Base-by-base conservation (phyloP, 1,140 invertebrate genomes). In the Diachasma alloeum region DNA sequence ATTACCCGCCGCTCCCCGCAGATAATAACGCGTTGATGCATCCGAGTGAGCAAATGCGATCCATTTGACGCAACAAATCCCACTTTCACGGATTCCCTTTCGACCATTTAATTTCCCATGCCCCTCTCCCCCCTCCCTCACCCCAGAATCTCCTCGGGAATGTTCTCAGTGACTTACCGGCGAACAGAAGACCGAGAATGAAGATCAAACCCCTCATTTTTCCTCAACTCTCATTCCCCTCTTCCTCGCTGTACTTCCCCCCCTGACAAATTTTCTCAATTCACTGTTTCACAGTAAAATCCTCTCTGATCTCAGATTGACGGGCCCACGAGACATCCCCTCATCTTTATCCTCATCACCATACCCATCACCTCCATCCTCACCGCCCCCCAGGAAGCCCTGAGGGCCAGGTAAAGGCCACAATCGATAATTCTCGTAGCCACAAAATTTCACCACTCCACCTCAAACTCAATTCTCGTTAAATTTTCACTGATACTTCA, bases 161-260 rank as follows among this genome's bases (percentile, higher is more conserved):
- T 9, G 31, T 70, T 48, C 59, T 36, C n/a, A 39, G 17, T 22
- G 26, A 85, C 86, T 87, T 78, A 87, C 86, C 83, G 76, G 84
- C 84, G 70, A 85, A 84, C 66, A 86, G 81, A 42, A 87, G 82
- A 69, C 84, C 82, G 76, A 87, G 81, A 81, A 83, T 82, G 63
- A 86, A 81, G 80, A 86, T 81, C 77, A 86, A 76, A 79, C 83
- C 78, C 83, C 78, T 86, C 85, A 86, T 87, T 82, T 84, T 85
- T 77, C 73, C 37, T 77, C 79, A 63, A 19, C 70, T 78, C 31
- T 63, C 77, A 78, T 78, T 75, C 73, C 77, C 66, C 69, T 68
- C 66, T 42, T 69, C 13, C 15, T 71, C 24, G 15, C 24, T 17
- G 19, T 56, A 22, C 19, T 72, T 53, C 56, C 0, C 48, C 10